Evolutionary conservation across 2,797 vertebrate genomes (phyloP), one percentile per base, ranked within the genome.

Genomic region (Gallinago stenura): DNA sequence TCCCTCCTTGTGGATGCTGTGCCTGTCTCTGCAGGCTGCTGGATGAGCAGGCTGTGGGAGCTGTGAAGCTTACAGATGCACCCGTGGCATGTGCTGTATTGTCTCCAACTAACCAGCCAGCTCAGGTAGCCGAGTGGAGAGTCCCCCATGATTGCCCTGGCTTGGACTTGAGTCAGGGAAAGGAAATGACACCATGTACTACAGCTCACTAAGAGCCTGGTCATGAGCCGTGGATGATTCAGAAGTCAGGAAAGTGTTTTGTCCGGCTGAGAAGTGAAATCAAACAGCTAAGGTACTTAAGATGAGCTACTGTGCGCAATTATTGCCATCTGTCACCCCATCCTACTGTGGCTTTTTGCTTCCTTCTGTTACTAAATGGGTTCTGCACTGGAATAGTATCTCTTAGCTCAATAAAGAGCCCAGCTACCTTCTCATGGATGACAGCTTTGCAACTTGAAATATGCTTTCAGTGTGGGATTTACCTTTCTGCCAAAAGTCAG

Each of bases 241-340:
- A 89, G 57, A 85, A 91, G 60, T 93, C 53, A 61, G 65, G 41
- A 3, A 72, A 61, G 37, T 68, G 76, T 94, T 96, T 90, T 87
- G 71, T 96, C 64, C 89, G 62, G 51, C 69, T 80, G 68, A 97
- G 68, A 90, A 89, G 28, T 58, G 83, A 93, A 96, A 93, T 83
- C 77, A 78, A 94, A 85, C 78, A 80, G 50, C 88, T 75, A 45
- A 89, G 45, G 71, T 92, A 57, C 85, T 95, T 95, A 93, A 78
- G 83, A 93, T 85, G 93, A 95, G 68, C 88, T 94, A 68, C 58
- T 71, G 50, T 73, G 37, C 0, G 0, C 77, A 77, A 30, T 95
- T 95, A 83, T 33, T 87, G 75, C 88, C 86, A 80, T 93, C 85
- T 95, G 83, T 95, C 93, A 89, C 75, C 53, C 41, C 20, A 11